These are phyloP conservation scores for Pseudorectes ferrugineus DNA, from an alignment of 2,113 vertebrate genomes.

Conservation along the genomic window DNA sequence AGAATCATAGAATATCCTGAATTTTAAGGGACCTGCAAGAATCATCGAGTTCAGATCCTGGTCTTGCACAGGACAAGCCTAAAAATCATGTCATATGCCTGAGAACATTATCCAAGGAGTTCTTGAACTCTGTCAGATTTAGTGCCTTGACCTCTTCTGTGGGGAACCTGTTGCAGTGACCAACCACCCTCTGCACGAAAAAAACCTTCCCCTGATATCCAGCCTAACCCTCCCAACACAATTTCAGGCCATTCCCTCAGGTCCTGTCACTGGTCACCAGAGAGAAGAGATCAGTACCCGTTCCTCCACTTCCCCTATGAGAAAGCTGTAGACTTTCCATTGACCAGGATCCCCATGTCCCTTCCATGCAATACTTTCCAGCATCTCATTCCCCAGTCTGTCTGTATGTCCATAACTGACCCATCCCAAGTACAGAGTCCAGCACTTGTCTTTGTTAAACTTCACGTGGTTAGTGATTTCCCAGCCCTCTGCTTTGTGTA, in stretches of 20 bases:
- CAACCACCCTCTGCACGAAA: background rate
- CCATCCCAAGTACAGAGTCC: background rate
- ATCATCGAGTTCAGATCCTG: accelerated
- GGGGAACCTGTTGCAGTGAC: too few relatives aligned
- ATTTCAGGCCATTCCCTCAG: background rate
- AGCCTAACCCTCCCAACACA: accelerated
- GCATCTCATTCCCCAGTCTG: background rate
- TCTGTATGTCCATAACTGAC: background rate
- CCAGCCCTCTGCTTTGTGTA: background rate
- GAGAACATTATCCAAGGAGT: background rate
- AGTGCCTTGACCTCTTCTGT: background rate
- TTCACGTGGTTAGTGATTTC: background rate
- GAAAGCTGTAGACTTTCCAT: background rate
- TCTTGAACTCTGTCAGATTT: background rate
- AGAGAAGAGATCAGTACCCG: background rate
- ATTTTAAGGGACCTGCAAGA: background rate
- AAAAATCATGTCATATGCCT: background rate
- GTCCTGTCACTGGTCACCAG: background rate
- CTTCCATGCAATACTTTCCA: background rate
- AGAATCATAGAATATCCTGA: background rate
- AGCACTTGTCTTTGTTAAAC: background rate
- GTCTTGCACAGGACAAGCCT: background rate
- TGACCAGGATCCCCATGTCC: background rate
- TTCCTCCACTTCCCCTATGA: background rate
- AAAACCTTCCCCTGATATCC: background rate